phyloP scores from a whole-genome alignment of 2,113 vertebrate species.

The Drymodes brunneopygia region DNA sequence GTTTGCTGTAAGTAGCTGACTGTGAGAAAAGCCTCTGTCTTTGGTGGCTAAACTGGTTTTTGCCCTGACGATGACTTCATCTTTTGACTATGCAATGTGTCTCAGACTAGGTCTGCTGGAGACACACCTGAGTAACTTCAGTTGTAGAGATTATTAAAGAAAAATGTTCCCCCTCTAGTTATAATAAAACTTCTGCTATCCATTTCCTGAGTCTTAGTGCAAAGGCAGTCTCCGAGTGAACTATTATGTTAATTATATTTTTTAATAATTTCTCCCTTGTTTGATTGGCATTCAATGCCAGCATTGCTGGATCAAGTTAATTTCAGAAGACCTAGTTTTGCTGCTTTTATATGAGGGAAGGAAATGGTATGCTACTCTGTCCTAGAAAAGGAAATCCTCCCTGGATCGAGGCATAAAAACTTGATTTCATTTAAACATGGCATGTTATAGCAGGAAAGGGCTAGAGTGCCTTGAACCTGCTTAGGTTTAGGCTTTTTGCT shows the following conservation, averaged over 20 bases:
- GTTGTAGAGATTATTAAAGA: slow-evolving; percentile 23
- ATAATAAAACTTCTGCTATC: slow-evolving; percentile 12
- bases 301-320: background rate
- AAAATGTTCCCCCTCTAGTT: slow-evolving; percentile 52
- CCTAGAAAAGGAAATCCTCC: slow-evolving; percentile 54
- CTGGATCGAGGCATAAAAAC: background rate
- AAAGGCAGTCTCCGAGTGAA: background rate
- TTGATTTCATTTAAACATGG: slow-evolving; percentile 1
- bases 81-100: slow-evolving; percentile 4
- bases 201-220: background rate
- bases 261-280: background rate
- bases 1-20: background rate
- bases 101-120: slow-evolving; percentile 11
- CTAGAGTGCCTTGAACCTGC: background rate
- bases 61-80: slow-evolving; percentile 11
- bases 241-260: background rate
- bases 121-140: slow-evolving; percentile 55
- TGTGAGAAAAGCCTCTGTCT: background rate
- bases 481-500: background rate
- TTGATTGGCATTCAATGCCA: background rate
- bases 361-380: slow-evolving; percentile 10
- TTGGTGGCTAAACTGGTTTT: slow-evolving; percentile 15
- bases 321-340: slow-evolving; percentile 24
- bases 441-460: background rate
- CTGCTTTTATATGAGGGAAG: slow-evolving; percentile 14